Evolutionary conservation across 2,797 vertebrate genomes (phyloP).

Genomic region (Acanthurus tractus): DNA sequence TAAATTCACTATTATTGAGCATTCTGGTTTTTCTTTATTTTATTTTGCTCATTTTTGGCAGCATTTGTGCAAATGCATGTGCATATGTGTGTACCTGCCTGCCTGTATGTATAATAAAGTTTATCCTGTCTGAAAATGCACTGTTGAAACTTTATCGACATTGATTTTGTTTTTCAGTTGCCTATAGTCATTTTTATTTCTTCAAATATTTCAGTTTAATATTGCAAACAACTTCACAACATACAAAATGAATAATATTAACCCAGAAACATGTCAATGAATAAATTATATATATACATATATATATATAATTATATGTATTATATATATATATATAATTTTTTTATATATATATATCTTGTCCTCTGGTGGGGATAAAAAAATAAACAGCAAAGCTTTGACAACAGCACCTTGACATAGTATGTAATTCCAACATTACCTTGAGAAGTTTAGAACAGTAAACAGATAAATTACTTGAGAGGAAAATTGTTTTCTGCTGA

Average conservation of each 20-base stretch:
- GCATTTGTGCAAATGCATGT: constrained; percentile 15
- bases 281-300: constrained; percentile 77
- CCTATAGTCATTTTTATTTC: constrained; percentile 94
- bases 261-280: constrained; percentile 93
- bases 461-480: constrained; percentile 98
- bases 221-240: constrained; percentile 98
- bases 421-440: constrained; percentile 99
- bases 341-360: constrained; percentile 80
- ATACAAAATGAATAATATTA: constrained; percentile 95
- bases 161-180: constrained; percentile 92
- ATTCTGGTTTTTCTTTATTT: constrained; percentile 6
- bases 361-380: constrained; percentile 91
- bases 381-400: constrained; percentile 98
- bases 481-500: constrained; percentile 95
- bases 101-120: constrained; percentile 31
- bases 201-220: constrained; percentile 97
- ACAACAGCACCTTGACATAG: constrained; percentile 99
- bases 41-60: background rate
- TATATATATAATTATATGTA: constrained; percentile 64
- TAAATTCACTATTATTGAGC: background rate
- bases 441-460: constrained; percentile 99
- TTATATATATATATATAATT: constrained; percentile 64
- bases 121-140: constrained; percentile 78
- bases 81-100: constrained; percentile 21
- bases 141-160: constrained; percentile 88